These are phyloP conservation scores for Anthophora plumipes DNA, from an alignment of 2,888 invertebrate species.

Conservation along the genomic window DNA sequence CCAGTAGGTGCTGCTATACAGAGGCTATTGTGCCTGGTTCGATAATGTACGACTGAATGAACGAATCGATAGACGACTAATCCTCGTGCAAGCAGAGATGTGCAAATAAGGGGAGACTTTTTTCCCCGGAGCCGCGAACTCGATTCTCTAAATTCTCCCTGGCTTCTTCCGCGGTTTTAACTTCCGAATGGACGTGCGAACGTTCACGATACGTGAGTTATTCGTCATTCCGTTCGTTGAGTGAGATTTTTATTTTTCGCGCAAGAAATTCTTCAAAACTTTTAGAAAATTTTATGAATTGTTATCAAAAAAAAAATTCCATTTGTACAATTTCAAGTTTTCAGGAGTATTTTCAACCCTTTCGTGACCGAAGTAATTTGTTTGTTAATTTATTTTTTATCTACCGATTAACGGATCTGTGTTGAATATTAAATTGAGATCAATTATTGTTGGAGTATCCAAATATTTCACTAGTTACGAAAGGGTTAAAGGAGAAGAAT, in stretches of 20 bases:
- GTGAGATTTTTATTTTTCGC: background rate
- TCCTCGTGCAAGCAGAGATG: slow-evolving; percentile 54
- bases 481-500: too few species aligned
- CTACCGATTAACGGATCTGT: too few species aligned
- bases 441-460: too few species aligned
- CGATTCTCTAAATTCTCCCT: background rate
- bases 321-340: too few species aligned
- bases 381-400: too few species aligned
- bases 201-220: background rate
- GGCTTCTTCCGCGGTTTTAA: slow-evolving; percentile 1
- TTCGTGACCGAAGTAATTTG: too few species aligned
- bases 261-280: too few species aligned
- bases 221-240: background rate
- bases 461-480: too few species aligned
- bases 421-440: too few species aligned
- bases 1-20: slow-evolving; percentile 66
- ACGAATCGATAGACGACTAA: slow-evolving; percentile 64
- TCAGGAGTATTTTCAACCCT: too few species aligned
- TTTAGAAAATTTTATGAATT: too few species aligned
- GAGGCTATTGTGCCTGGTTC: slow-evolving; percentile 62
- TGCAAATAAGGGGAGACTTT: slow-evolving; percentile 50
- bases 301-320: too few species aligned
- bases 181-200: slow-evolving; percentile 1
- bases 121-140: slow-evolving; percentile 34
- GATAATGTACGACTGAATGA: slow-evolving; percentile 65